Evolutionary conservation across 2,888 invertebrate species (phyloP).

Genomic region (Coecobrya sp.): DNA sequence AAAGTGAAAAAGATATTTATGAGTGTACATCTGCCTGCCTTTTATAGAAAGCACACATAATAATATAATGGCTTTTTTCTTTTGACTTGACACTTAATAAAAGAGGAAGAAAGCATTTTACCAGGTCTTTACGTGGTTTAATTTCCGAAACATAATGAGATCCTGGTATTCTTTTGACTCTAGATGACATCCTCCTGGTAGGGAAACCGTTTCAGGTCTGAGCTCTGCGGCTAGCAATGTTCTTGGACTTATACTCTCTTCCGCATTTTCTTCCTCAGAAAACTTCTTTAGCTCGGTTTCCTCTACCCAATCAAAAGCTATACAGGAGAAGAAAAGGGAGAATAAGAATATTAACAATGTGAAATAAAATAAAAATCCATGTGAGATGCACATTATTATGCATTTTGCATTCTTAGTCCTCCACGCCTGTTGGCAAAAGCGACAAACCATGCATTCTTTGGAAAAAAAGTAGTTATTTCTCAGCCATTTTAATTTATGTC

Average conservation of each 20-base stretch:
- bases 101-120: constrained; percentile 66
- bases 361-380: not conserved
- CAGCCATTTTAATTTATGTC: constrained; percentile 42
- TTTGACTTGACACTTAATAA: constrained; percentile 39
- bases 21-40: constrained; percentile 5
- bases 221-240: constrained; percentile 73
- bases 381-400: constrained; percentile 15
- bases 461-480: not conserved
- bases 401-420: not conserved
- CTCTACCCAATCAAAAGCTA: constrained; percentile 86
- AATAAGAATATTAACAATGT: not conserved
- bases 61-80: constrained; percentile 13
- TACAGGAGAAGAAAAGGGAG: not conserved
- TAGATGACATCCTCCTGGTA: constrained; percentile 86
- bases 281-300: constrained; percentile 84
- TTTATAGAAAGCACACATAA: not conserved
- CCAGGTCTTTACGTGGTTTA: constrained; percentile 86
- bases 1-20: constrained; percentile 44
- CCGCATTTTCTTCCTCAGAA: constrained; percentile 62
- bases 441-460: not conserved
- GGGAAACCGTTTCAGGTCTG: constrained; percentile 83
- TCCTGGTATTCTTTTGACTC: constrained; percentile 85
- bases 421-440: not conserved
- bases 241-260: constrained; percentile 57
- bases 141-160: constrained; percentile 85